Conservation (phyloP, 2,888 invertebrate species). For the Notocelia uddmanniana region DNA sequence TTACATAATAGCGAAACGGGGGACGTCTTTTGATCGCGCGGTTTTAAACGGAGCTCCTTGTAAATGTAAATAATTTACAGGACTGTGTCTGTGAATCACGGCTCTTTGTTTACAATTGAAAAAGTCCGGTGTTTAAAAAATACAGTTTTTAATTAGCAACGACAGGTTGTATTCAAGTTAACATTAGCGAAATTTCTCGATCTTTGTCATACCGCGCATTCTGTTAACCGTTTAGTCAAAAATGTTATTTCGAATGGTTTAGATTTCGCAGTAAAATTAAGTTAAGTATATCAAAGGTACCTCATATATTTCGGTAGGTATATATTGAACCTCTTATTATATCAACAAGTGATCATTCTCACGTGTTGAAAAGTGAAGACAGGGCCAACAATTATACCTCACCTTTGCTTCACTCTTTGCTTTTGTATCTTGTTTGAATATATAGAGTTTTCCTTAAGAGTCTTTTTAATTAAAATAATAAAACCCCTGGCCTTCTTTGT, state of each 20-base stretch:
- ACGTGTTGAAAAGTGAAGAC: no score
- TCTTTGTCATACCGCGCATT: neutral
- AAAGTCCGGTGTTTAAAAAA: conserved; percentile 21
- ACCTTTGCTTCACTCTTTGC: no score
- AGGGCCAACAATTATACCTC: no score
- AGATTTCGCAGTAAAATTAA: neutral
- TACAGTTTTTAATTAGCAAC: conserved; percentile 37
- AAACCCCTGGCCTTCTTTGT: conserved; percentile 24
- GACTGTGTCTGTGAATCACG: conserved; percentile 42
- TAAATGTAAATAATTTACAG: conserved; percentile 45
- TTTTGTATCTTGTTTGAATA: neutral
- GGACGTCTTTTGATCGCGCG: conserved; percentile 42
- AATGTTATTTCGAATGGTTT: neutral
- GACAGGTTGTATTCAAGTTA: conserved; percentile 27
- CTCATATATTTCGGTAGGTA: no score
- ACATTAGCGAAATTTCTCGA: conserved; percentile 13
- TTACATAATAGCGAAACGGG: conserved; percentile 32
- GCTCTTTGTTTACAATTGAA: conserved; percentile 40
- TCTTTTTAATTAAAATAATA: conserved; percentile 7
- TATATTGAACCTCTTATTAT: no score
- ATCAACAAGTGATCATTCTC: no score
- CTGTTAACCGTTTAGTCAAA: neutral
- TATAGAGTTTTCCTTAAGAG: neutral
- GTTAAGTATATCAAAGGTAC: no score
- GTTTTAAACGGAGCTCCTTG: conserved; percentile 44